Evolutionary conservation across 2,888 invertebrate genomes (phyloP).

Genomic region (Heliconius sara): DNA sequence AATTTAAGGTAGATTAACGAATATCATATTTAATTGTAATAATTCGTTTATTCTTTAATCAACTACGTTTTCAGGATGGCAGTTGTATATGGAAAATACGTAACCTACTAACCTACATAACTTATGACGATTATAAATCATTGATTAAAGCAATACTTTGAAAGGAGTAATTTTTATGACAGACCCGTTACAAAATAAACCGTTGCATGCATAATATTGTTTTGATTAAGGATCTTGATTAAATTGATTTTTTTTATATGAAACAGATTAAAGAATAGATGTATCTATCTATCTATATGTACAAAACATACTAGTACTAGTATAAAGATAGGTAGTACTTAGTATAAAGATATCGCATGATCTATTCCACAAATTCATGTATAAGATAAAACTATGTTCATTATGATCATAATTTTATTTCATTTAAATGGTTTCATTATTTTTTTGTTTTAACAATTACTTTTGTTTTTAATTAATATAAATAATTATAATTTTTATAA

Average conservation of each 20-base stretch:
- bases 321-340: neutral
- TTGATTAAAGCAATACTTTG: constrained; percentile 39
- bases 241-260: neutral
- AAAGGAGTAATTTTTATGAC: constrained; percentile 37
- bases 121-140: constrained; percentile 41
- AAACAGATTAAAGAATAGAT: neutral
- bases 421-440: too few species aligned
- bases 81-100: constrained; percentile 38
- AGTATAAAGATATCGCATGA: neutral
- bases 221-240: constrained; percentile 1
- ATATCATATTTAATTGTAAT: constrained; percentile 26
- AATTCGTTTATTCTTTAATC: constrained; percentile 26
- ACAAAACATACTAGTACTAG: neutral
- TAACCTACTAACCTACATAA: constrained; percentile 36
- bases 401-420: too few species aligned
- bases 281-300: neutral
- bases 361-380: neutral
- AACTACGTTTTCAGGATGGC: constrained; percentile 18
- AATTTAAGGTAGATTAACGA: neutral
- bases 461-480: too few species aligned
- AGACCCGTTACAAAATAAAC: constrained; percentile 48
- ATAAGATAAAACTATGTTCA: neutral
- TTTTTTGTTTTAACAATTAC: too few species aligned
- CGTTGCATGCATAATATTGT: constrained; percentile 39
- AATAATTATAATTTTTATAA: neutral